Base-by-base conservation (phyloP, 2,797 vertebrate genomes). In the Crax fasciolata region DNA sequence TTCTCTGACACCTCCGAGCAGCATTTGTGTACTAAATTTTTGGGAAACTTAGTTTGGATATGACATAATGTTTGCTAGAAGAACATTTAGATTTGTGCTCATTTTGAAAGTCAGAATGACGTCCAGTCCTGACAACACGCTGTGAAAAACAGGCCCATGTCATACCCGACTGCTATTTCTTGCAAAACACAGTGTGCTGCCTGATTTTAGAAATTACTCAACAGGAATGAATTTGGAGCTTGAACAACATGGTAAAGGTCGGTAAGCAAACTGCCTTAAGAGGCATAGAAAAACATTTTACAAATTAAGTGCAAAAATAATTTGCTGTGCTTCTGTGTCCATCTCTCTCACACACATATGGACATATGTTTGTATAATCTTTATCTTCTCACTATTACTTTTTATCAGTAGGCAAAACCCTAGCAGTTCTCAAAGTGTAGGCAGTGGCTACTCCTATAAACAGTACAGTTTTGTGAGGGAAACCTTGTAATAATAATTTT, bases 141-240 rank as follows among this genome's bases (percentile, higher is more conserved):
- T 0, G 18, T 87, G 82, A 90, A 75, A 95, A 93, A 81, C 43
- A 57, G 77, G 23, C 27, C 46, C 3, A 0, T 46, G 72, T 61
- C 70, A 62, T 93, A 72, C 30, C 82, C 73, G 2, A 10, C 87
- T 84, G 92, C 84, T 90, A 38, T 21, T 87, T 73, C 73, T 84
- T 88, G 94, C 87, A 76, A 88, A 87, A 91, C 81, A 80, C 66
- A 91, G 84, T 44, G 89, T 85, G 91, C 79, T 91, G 94, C 91
- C 94, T 88, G 76, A 74, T 92, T 97, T 97, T 92, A 96, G 94
- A 80, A 96, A 95, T 93, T 96, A 96, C 94, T 93, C 92, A 93
- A 92, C 87, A 62, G 87, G 82, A 95, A 95, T 95, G 93, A 96
- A 94, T 95, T 89, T 86, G 80, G 83, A 95, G 79, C 72, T 88